These are phyloP conservation scores for Bicyclus anynana DNA, from an alignment of 1,140 invertebrate species.

Conservation along the genomic window DNA sequence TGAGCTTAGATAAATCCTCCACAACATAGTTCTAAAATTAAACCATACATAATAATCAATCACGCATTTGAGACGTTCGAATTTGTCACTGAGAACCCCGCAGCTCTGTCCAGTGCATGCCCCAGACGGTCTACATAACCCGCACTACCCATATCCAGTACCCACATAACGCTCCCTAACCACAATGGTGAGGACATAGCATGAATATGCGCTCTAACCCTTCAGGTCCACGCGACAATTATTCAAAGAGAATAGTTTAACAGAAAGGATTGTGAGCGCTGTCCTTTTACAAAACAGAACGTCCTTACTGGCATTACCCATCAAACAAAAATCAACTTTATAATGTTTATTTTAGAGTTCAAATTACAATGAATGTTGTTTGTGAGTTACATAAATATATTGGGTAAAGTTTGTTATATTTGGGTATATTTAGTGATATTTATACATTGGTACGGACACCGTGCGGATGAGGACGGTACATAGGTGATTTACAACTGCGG, in stretches of 20 bases:
- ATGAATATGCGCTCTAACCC: constrained; percentile 73
- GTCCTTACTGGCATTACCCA: neutral
- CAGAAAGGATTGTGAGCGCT: constrained; percentile 75
- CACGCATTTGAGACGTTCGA: neutral
- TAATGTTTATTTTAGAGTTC: neutral
- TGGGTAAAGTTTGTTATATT: constrained; percentile 41
- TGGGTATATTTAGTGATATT: constrained; percentile 72
- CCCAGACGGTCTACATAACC: constrained; percentile 29
- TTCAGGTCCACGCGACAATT: constrained; percentile 75
- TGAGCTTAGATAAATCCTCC: no score
- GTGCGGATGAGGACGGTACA: constrained; percentile 58
- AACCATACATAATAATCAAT: neutral
- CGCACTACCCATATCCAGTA: no score
- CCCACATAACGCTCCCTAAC: no score
- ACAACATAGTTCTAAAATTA: neutral
- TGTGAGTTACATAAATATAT: constrained; percentile 8
- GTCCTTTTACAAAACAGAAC: constrained; percentile 19
- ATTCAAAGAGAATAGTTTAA: constrained; percentile 77
- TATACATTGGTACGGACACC: constrained; percentile 68
- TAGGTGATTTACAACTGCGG: constrained; percentile 66
- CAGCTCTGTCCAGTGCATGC: constrained; percentile 35
- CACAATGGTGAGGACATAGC: constrained; percentile 64
- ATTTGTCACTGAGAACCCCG: constrained; percentile 8
- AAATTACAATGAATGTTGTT: constrained; percentile 4
- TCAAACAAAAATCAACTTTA: constrained; percentile 23